Evolutionary conservation across 2,888 invertebrate species (phyloP), one percentile per base, ranked within the genome.

Genomic region (Furcula furcula): DNA sequence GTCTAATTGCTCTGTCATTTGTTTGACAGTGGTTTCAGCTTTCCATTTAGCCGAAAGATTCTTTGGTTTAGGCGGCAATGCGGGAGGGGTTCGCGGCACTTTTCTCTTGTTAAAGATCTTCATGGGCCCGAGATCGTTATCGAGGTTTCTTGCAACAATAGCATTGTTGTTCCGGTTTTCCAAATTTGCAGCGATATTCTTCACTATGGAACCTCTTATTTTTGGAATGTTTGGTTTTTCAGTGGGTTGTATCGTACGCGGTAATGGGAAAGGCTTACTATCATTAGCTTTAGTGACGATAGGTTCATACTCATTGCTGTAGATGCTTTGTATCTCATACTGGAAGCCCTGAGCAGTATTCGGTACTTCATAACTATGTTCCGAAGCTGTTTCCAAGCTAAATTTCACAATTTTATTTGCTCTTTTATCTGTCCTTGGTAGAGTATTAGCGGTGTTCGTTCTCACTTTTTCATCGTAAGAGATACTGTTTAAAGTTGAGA

Each of bases 31-130:
- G 57, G 77, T 79, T 50, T 89, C 90, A 60, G 90, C 90, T 90
- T 90, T 92, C 87, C 87, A 92, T 90, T 90, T 93, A 65, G 86
- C 92, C 65, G 91, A 89, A 57, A 94, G 85, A 77, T 94, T 94
- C 53, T 93, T 92, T 59, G 95, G 94, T 80, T 95, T 94, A 27
- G 95, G 94, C 41, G 95, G 94, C 69, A 95, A 79, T 48, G 94
- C 93, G 34, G 94, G 94, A 38, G 94, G 94, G 48, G 90, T 91
- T 63, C 93, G 83, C 58, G 91, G 86, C 42, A 92, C 91, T 76
- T 92, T 92, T 52, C 79, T 81, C 49, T 83, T 89, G 52, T 89
- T 89, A 45, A 87, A 84, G 56, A 86, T 80, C 52, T 88, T 88
- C 81, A 86, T 85, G 30, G 83, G 70, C 40, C 77, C 79, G 33